Conservation (phyloP, 1,140 invertebrate genomes). For the Holotrichia oblita region DNA sequence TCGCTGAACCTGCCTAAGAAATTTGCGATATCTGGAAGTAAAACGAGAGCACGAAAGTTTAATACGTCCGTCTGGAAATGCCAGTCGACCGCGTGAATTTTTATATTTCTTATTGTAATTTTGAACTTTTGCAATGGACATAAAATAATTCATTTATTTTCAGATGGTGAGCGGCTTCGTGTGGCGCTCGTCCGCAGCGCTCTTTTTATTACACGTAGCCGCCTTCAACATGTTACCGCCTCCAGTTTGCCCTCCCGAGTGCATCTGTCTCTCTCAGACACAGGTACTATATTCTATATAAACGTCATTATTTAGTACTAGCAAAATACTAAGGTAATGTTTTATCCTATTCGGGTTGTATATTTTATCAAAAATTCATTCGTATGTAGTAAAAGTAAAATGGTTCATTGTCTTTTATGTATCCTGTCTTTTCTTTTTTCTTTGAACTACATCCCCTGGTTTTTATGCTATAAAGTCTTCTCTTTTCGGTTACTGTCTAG, state of each 20-base stretch:
- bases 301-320: conserved; percentile 2
- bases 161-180: conserved; percentile 56
- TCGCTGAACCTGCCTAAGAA: too few relatives aligned
- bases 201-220: conserved; percentile 55
- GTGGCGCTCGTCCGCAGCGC: conserved; percentile 50
- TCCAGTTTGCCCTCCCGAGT: conserved; percentile 72
- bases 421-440: not conserved
- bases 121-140: conserved; percentile 25
- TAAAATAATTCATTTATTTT: conserved; percentile 49
- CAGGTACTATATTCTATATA: conserved; percentile 68
- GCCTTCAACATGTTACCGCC: conserved; percentile 54
- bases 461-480: not conserved
- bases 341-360: not conserved
- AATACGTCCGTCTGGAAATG: not conserved
- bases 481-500: not conserved
- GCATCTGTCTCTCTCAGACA: conserved; percentile 82
- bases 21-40: not conserved
- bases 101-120: not conserved
- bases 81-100: not conserved
- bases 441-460: not conserved
- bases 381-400: conserved; percentile 3
- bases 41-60: not conserved
- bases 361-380: conserved; percentile 19
- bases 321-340: conserved; percentile 2
- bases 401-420: conserved; percentile 16